Conservation (phyloP, 1,140 invertebrate genomes). For the Halesus radiatus region DNA sequence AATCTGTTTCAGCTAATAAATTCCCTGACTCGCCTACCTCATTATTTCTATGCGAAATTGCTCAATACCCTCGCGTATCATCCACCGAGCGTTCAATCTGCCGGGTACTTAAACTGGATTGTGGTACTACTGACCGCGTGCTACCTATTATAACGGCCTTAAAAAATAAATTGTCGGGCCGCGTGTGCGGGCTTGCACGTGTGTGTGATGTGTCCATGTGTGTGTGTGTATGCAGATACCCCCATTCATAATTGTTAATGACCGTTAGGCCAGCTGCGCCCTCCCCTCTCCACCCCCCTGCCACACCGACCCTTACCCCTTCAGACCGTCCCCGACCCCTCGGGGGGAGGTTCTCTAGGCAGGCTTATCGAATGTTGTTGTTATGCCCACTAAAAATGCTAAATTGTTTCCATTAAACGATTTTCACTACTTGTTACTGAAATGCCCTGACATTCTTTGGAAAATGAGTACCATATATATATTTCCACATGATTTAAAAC, state of each 20-base stretch:
- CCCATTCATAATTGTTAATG: constrained; percentile 58
- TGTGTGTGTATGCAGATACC: constrained; percentile 44
- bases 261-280: constrained; percentile 50
- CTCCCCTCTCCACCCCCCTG: background rate
- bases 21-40: background rate
- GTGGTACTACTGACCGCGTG: constrained; percentile 47
- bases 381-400: background rate
- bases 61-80: constrained; percentile 5
- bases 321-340: background rate
- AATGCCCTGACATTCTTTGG: too few relatives aligned
- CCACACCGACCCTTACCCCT: background rate
- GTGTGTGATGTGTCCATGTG: constrained; percentile 32
- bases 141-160: constrained; percentile 41
- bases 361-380: constrained; percentile 4
- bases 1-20: too few relatives aligned
- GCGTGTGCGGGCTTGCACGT: background rate
- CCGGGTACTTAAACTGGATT: constrained; percentile 45
- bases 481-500: background rate
- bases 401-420: background rate
- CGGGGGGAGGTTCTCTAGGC: background rate
- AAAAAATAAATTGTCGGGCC: constrained; percentile 48
- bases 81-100: constrained; percentile 44
- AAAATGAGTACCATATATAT: too few relatives aligned
- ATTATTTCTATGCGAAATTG: background rate
- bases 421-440: too few relatives aligned